Percentiles rank a stretch among this genome's conserved stretches.
These are phyloP conservation scores for Pelmatolapia mariae DNA, from an alignment of 2,113 vertebrate genomes.

Conservation along the genomic window DNA sequence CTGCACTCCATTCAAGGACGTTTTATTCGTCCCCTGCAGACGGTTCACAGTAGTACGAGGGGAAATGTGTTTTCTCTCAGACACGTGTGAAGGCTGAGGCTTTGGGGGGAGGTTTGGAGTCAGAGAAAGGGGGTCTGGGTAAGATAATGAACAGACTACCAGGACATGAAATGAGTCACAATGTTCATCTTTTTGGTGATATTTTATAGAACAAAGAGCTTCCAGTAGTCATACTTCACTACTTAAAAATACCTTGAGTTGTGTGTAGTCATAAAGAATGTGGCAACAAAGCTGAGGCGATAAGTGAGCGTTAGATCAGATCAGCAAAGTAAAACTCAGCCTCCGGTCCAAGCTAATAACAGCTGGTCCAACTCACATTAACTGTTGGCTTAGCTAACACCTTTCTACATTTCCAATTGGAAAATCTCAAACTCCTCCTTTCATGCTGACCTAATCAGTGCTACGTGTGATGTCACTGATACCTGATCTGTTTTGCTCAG, in stretches of 20 bases:
- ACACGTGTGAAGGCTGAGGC: slow-evolving; percentile 30
- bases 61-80: slow-evolving; percentile 58
- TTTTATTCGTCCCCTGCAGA: not conserved
- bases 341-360: fast-evolving
- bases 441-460: not conserved
- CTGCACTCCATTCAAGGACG: not conserved
- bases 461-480: not conserved
- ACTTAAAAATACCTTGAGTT: not conserved
- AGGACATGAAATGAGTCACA: not conserved
- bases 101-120: not conserved
- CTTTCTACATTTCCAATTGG: not conserved
- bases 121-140: not conserved
- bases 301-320: not conserved
- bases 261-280: not conserved
- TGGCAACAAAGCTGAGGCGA: not conserved
- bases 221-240: not conserved
- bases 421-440: not conserved
- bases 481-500: not conserved
- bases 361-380: not conserved
- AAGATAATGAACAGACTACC: not conserved
- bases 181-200: not conserved
- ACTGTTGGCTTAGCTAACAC: not conserved
- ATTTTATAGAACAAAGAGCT: not conserved
- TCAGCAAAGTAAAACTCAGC: not conserved
- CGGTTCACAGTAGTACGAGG: slow-evolving; percentile 35